These are phyloP conservation scores for Acanthosepion esculentum DNA, from an alignment of 2,888 invertebrate species.

Conservation along the genomic window DNA sequence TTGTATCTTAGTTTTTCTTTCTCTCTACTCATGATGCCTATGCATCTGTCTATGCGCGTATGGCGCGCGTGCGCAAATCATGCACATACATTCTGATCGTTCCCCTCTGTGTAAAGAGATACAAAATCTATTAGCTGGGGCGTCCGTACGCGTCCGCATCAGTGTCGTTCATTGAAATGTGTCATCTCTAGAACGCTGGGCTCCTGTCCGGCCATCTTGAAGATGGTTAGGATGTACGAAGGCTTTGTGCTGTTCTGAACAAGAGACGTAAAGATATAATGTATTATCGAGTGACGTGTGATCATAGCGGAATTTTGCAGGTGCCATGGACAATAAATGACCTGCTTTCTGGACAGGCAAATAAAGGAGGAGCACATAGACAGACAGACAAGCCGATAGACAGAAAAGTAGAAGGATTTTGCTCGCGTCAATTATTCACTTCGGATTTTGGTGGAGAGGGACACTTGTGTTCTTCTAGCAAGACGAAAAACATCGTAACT, in stretches of 20 bases:
- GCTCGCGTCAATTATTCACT: background rate
- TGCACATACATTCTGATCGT: background rate
- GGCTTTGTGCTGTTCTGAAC: background rate
- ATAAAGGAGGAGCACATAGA: background rate
- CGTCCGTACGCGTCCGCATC: background rate
- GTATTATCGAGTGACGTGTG: constrained; percentile 33
- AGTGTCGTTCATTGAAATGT: constrained; percentile 16
- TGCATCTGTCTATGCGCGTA: background rate
- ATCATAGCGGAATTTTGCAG: background rate
- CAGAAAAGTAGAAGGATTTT: background rate
- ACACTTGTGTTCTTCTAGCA: background rate
- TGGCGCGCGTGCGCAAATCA: background rate
- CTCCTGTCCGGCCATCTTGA: constrained; percentile 8
- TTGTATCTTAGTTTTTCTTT: background rate
- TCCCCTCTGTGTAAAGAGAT: background rate
- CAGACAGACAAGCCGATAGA: background rate
- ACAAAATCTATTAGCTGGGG: background rate
- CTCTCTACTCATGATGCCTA: background rate
- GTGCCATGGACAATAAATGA: constrained; percentile 13
- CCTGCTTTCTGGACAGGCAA: background rate
- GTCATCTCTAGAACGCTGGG: background rate
- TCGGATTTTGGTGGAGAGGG: background rate
- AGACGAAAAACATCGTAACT: background rate
- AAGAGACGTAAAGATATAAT: background rate
- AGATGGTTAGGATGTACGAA: constrained; percentile 6